Evolutionary conservation across 2,888 invertebrate species (phyloP).

Genomic region (Paralinhomoeus sp.): DNA sequence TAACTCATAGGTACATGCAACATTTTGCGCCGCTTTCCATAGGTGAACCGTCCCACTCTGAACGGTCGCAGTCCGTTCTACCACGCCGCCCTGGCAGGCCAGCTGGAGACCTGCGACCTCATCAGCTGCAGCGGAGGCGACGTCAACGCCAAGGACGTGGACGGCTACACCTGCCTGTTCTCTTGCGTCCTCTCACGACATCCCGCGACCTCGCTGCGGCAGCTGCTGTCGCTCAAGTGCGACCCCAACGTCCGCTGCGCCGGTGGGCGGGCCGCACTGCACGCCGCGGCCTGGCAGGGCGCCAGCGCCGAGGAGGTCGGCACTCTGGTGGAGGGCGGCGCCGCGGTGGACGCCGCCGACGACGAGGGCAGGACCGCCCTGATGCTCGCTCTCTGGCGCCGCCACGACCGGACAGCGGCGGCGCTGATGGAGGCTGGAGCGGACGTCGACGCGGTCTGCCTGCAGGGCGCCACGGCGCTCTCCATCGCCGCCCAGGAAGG

Average conservation of each 20-base stretch:
- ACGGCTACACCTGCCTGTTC: constrained; percentile 7
- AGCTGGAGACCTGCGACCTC: constrained; percentile 26
- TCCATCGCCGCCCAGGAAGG: constrained; percentile 86
- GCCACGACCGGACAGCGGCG: not conserved
- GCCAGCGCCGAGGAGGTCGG: no score
- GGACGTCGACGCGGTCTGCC: constrained; percentile 1
- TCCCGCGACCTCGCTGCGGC: not conserved
- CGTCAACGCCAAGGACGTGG: constrained; percentile 12
- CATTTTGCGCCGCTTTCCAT: no score
- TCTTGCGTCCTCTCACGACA: not conserved
- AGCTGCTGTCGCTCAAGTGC: not conserved
- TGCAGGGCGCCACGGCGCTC: constrained; percentile 66
- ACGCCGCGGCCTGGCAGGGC: constrained; percentile 16
- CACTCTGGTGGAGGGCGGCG: constrained; percentile 3
- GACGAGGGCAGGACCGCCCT: constrained; percentile 21
- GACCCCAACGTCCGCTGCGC: constrained; percentile 36
- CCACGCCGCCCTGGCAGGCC: constrained; percentile 57
- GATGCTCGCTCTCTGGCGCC: constrained; percentile 2
- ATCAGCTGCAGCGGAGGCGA: constrained; percentile 42
- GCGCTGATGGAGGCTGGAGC: not conserved
- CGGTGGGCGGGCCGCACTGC: constrained; percentile 8
- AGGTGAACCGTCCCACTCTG: constrained; percentile 48
- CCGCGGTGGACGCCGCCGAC: constrained; percentile 19
- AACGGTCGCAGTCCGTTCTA: constrained; percentile 47
- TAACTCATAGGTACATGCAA: no score